These are phyloP conservation scores for Dinoponera quadriceps DNA, from an alignment of 1,140 invertebrate species.

Conservation along the genomic window DNA sequence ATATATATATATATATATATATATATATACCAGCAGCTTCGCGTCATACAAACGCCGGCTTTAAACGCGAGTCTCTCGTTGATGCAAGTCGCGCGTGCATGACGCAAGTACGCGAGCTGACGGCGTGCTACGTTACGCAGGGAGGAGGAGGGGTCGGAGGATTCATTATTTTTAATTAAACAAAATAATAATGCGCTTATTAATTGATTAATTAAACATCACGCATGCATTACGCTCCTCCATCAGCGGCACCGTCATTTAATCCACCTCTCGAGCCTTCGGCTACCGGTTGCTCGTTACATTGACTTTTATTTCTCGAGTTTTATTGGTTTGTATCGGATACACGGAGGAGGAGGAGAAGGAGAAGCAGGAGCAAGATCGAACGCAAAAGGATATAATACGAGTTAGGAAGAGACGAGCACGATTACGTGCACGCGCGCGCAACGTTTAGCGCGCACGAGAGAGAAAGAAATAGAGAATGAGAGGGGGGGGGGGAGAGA, in stretches of 20 bases:
- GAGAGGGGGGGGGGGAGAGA: too few species aligned
- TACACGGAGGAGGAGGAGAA: not conserved
- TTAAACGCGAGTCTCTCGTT: slow-evolving; percentile 56
- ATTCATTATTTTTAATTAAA: slow-evolving; percentile 80
- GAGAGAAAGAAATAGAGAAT: too few species aligned
- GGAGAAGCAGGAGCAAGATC: not conserved
- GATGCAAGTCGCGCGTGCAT: slow-evolving; percentile 32
- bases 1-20: too few species aligned
- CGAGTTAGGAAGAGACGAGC: too few species aligned
- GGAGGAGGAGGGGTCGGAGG: not conserved
- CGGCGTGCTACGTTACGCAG: slow-evolving; percentile 45
- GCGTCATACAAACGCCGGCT: slow-evolving; percentile 50
- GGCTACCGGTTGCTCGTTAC: slow-evolving; percentile 60
- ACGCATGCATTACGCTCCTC: slow-evolving; percentile 68
- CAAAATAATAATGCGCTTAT: slow-evolving; percentile 79
- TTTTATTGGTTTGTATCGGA: slow-evolving; percentile 29
- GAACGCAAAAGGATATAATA: too few species aligned
- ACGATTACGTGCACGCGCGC: too few species aligned
- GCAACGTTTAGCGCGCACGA: too few species aligned
- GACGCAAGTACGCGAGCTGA: slow-evolving; percentile 25
- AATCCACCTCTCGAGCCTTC: slow-evolving; percentile 66
- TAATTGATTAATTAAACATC: slow-evolving; percentile 80
- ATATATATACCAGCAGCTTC: slow-evolving; percentile 41
- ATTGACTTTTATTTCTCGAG: slow-evolving; percentile 59
- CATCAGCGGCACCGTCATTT: slow-evolving; percentile 66